Evolutionary conservation across 2,797 vertebrate genomes (phyloP).

Genomic region (Coregonus sp.): DNA sequence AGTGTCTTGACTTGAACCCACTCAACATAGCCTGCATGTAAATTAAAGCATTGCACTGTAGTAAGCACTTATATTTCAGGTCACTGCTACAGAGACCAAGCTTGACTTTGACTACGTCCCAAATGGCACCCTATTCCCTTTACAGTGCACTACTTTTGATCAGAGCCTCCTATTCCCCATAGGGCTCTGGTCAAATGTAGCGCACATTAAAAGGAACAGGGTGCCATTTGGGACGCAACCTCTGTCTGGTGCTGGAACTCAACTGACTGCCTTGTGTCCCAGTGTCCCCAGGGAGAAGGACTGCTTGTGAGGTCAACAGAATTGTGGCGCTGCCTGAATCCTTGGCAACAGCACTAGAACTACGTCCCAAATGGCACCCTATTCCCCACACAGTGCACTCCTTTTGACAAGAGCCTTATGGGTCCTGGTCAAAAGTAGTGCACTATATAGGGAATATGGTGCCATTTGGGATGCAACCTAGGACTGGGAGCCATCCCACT

Average conservation of each 20-base stretch:
- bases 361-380: background rate
- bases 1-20: background rate
- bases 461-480: too few relatives aligned
- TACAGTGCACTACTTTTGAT: background rate
- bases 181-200: background rate
- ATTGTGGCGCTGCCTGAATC: constrained; percentile 51
- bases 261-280: constrained; percentile 62
- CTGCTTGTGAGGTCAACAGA: constrained; percentile 47
- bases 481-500: constrained; percentile 16
- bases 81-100: constrained; percentile 49
- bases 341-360: constrained; percentile 49
- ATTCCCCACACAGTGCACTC: background rate
- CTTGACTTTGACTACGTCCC: constrained; percentile 16
- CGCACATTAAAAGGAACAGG: background rate
- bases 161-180: background rate
- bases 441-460: too few relatives aligned
- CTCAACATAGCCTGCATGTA: background rate
- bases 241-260: constrained; percentile 10
- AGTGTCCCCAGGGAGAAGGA: constrained; percentile 44
- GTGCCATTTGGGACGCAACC: background rate
- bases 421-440: too few relatives aligned
- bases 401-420: too few relatives aligned
- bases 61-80: constrained; percentile 41
- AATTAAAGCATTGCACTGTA: background rate
- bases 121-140: background rate